Conservation (phyloP, 2,888 invertebrate species). For the Dasysyrphus albostriatus region DNA sequence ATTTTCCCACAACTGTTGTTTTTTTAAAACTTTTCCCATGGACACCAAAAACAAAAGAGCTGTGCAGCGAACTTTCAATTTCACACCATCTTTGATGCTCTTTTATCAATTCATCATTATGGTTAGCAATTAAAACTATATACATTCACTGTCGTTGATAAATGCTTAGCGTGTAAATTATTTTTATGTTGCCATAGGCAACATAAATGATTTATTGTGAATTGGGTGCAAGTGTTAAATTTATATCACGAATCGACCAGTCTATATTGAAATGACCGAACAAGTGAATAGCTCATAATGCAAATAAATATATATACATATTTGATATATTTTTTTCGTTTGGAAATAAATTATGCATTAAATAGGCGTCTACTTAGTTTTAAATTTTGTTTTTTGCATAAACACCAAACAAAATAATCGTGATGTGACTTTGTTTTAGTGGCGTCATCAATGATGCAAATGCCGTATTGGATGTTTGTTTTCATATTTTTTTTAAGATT, state of each 20-base stretch:
- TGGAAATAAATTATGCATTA: slow-evolving; percentile 1
- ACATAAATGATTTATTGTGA: slow-evolving; percentile 1
- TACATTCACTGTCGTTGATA: neutral
- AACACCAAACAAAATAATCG: neutral
- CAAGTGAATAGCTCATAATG: neutral
- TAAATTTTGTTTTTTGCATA: neutral
- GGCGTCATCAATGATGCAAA: too few species aligned
- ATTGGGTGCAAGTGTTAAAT: slow-evolving; percentile 18
- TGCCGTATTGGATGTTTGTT: too few species aligned
- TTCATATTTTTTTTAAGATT: too few species aligned
- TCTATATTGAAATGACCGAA: neutral
- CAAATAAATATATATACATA: too few species aligned
- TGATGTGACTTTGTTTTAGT: neutral
- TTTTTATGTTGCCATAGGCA: neutral
- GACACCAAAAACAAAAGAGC: slow-evolving; percentile 7
- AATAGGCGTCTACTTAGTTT: too few species aligned
- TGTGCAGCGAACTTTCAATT: neutral
- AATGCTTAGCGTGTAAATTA: neutral
- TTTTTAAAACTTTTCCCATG: neutral
- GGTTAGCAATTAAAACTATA: neutral
- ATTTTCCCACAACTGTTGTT: too few species aligned
- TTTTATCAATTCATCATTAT: neutral
- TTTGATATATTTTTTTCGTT: neutral
- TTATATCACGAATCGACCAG: neutral
- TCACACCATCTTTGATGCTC: neutral